Evolutionary conservation across 2,113 vertebrate genomes (phyloP), one percentile per base, ranked within the genome.

Genomic region (Channa maculata): DNA sequence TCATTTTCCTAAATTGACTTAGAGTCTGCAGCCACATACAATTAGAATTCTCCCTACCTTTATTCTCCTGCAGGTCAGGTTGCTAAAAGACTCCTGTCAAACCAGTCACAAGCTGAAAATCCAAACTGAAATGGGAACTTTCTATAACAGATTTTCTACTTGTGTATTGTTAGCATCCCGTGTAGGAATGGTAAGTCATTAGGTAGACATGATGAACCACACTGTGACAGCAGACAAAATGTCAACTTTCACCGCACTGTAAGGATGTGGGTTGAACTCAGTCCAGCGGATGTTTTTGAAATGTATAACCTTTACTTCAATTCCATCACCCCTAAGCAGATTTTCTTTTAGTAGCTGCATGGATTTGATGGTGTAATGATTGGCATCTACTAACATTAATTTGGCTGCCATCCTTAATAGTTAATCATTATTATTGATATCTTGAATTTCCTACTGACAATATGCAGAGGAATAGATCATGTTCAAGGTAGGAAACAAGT

Each of bases 401-500:
- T n/a, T 24, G 5, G 41, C 54, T 11, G 2, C 6, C 13, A 14
- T 80, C 76, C 69, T 74, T 46, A 69, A 68, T 66, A 70, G 58
- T 15, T 49, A 73, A 75, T 41, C 39, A 69, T 82, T 53, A 3
- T 1, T 77, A 78, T 79, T 49, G 71, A 76, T 51, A 24, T 65
- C 8, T 9, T 33, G 50, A 11, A n/a, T 37, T 15, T 54, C 41
- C 13, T 15, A 37, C 54, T 73, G 73, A 71, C 59, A 45, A 38
- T 46, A 14, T 34, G 43, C 63, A 12, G 11, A 5, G 57, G n/a
- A 44, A 49, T 13, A 14, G 34, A 85, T 88, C 43, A 53, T 59
- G 67, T 64, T 69, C 33, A 60, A 70, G 71, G 75, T 84, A 77
- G 86, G 86, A 76, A 80, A 52, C 72, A 77, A 44, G 54, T 49